A percentile compares a stretch with the other conserved stretches of the same genome.
phyloP scores from a whole-genome alignment of 2,888 invertebrate species.

The Drosophila stalkeri region DNA sequence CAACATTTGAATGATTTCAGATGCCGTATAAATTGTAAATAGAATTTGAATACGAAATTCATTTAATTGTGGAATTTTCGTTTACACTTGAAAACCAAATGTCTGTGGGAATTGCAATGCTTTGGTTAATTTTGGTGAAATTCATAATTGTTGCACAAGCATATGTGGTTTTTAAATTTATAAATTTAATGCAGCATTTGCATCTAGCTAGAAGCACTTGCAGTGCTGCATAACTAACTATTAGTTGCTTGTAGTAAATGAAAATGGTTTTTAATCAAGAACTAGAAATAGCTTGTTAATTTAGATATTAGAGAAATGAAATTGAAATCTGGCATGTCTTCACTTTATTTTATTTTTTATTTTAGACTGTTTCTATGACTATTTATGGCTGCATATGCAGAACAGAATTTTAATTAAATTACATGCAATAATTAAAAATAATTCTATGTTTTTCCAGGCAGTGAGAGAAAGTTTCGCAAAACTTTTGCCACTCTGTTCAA shows the following conservation, averaged over 20 bases:
- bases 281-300: not conserved
- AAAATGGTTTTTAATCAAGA: not conserved
- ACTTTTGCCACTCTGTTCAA: slow-evolving; percentile 1
- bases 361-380: not conserved
- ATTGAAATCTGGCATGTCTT: not conserved
- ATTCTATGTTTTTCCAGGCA: slow-evolving; percentile 2
- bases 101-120: not conserved
- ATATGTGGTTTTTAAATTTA: not conserved
- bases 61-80: slow-evolving; percentile 8
- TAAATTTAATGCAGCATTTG: not conserved
- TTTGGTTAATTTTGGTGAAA: slow-evolving; percentile 3
- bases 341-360: not conserved
- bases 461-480: slow-evolving; percentile 8
- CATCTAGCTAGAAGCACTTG: not conserved
- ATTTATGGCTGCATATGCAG: slow-evolving; percentile 6
- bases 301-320: not conserved
- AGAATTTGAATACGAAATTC: slow-evolving; percentile 2
- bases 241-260: not conserved
- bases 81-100: slow-evolving; percentile 5
- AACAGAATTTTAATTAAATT: slow-evolving; percentile 9
- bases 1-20: not conserved
- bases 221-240: not conserved
- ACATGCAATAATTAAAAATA: slow-evolving; percentile 9
- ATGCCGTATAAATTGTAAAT: not conserved
- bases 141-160: not conserved